phyloP scores from a whole-genome alignment of 2,888 invertebrate species.

The Eupsilia transversa region DNA sequence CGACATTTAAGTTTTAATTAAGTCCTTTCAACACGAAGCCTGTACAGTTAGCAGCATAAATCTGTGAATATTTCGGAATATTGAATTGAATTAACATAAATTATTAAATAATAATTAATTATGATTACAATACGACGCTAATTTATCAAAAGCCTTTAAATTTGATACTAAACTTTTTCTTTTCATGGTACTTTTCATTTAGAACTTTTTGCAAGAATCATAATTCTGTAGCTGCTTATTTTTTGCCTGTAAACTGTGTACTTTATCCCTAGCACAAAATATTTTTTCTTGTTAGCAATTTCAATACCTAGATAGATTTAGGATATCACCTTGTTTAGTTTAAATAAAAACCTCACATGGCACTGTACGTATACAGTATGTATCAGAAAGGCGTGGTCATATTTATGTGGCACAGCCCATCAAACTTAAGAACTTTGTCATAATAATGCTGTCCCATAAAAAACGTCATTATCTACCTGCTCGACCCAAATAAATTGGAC shows the following conservation, averaged over 20 bases:
- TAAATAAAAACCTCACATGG: neutral
- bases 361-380: no score
- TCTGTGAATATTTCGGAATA: slow-evolving; percentile 29
- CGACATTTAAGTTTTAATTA: slow-evolving; percentile 55
- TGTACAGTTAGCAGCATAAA: slow-evolving; percentile 17
- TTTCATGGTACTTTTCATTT: neutral
- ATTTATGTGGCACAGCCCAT: no score
- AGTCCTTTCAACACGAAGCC: slow-evolving; percentile 39
- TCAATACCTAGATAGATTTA: neutral
- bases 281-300: neutral
- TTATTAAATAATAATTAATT: neutral
- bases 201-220: neutral
- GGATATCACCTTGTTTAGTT: neutral
- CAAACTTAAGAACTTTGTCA: no score
- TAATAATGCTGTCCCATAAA: no score
- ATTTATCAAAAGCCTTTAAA: neutral
- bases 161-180: neutral
- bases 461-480: no score
- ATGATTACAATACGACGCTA: neutral
- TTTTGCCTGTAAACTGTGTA: neutral
- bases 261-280: neutral
- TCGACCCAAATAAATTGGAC: no score
- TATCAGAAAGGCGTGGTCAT: no score
- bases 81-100: slow-evolving; percentile 19
- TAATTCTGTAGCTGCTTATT: neutral